A percentile compares a stretch with the other conserved stretches of the same genome.
These are phyloP conservation scores for Sinocyclocheilus anshuiensis DNA, from an alignment of 2,113 vertebrate species.

Conservation along the genomic window DNA sequence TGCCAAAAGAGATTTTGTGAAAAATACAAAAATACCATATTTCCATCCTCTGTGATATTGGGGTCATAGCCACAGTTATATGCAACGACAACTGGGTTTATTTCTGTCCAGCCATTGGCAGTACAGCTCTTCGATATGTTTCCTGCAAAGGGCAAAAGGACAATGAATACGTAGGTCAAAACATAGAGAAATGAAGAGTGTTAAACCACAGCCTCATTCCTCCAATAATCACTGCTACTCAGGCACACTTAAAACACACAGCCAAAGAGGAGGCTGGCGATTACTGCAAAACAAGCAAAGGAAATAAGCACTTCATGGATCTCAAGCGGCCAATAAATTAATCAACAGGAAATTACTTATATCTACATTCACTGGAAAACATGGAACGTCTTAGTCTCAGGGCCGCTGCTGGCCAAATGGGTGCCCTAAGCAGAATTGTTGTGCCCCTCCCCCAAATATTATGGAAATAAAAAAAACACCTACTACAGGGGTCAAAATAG, in stretches of 20 bases:
- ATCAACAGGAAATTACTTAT: conserved; percentile 7
- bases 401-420: no score
- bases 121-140: conserved; percentile 90
- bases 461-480: no score
- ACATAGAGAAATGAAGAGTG: conserved; percentile 32
- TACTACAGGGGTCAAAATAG: no score
- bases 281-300: conserved; percentile 9
- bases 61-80: conserved; percentile 82
- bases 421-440: no score
- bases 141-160: conserved; percentile 67
- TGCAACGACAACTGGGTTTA: conserved; percentile 74
- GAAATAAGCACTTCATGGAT: neutral
- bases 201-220: conserved; percentile 4
- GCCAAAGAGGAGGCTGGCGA: neutral
- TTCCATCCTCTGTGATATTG: conserved; percentile 71
- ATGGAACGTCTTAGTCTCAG: neutral
- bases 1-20: neutral
- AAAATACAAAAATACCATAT: conserved; percentile 70
- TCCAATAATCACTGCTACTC: neutral
- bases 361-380: neutral
- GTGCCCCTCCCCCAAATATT: no score
- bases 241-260: neutral
- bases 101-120: conserved; percentile 78
- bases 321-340: neutral
- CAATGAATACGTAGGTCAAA: conserved; percentile 13